These are phyloP conservation scores for Trematocara marginatum DNA, from an alignment of 2,113 vertebrate genomes.

Conservation along the genomic window DNA sequence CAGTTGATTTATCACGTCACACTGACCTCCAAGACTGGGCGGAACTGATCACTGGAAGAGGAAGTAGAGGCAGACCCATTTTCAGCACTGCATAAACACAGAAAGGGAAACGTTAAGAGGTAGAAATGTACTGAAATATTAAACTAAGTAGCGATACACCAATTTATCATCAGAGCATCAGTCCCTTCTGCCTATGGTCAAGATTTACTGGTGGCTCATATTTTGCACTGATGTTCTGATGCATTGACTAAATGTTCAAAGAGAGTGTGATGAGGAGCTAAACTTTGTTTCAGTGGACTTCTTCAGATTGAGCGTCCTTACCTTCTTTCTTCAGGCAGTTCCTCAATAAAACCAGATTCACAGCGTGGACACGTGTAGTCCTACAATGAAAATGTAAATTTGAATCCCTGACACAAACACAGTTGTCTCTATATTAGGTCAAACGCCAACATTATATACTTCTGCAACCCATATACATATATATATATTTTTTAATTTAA, in stretches of 20 bases:
- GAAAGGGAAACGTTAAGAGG: neutral
- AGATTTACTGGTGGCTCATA: neutral
- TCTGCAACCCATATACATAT: neutral
- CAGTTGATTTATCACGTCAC: neutral
- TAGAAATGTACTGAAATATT: neutral
- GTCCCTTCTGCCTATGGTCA: neutral
- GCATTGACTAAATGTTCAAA: neutral
- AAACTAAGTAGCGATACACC: neutral
- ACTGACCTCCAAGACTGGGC: constrained; percentile 83
- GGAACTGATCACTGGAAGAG: constrained; percentile 75
- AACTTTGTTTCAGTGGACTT: neutral
- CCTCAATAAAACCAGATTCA: constrained; percentile 95
- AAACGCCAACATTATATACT: neutral
- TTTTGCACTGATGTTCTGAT: neutral
- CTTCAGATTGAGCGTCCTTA: constrained; percentile 24
- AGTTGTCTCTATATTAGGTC: neutral
- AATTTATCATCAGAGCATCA: neutral
- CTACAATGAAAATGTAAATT: constrained; percentile 51
- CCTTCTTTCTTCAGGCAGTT: constrained; percentile 85
- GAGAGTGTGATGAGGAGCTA: neutral
- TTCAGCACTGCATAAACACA: constrained; percentile 71
- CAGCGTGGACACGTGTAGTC: constrained; percentile 93
- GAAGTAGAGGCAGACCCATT: constrained; percentile 78
- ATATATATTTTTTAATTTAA: neutral
- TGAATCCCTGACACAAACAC: neutral